Evolutionary conservation across 1,140 invertebrate species (phyloP), one percentile per base, ranked within the genome.

Genomic region (Subanguina moxae): DNA sequence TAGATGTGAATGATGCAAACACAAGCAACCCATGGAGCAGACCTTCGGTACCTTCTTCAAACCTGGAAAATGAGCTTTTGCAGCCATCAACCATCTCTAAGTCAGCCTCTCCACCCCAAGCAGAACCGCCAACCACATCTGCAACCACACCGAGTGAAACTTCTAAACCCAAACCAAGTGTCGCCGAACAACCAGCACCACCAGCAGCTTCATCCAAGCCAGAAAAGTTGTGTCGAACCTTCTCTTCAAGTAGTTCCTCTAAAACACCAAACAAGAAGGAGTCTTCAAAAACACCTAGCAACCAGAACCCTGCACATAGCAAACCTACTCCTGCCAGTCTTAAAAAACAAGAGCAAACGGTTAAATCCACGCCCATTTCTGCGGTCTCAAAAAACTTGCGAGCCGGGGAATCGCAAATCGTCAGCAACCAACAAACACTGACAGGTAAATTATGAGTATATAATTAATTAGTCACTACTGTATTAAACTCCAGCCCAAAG

Each of bases 311-410:
- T 32, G 62, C 17, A 27, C 17, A 48, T 27, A 27, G 28, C 30
- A 63, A 63, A 63, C 27, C 62, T 27, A 19, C 42, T 9, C 43
- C 62, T 23, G 19, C 27, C 57, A 28, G 38, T 27, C 0, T 21
- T 27, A 57, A 57, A 21, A 57, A 28, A 59, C 17, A 19, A 3
- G 45, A 56, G 62, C 23, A 19, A 28, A 1, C 27, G 19, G 1
- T 27, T 43, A 1, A 9, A 32, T 5, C 23, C 19, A 30, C n/a
- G 8, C 11, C 7, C 62, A 71, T 5, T 38, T 64, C 46, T 28
- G 56, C 71, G 28, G 23, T 58, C 15, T 28, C 65, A 76, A 59
- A 68, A 76, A 76, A 70, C 32, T 45, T 38, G 25, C 27, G 19
- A 30, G 45, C 46, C 28, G 52, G 21, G 42, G 57, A 67, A 58